Base-by-base conservation (phyloP, 2,113 vertebrate genomes). In the Mormoops blainvillei region DNA sequence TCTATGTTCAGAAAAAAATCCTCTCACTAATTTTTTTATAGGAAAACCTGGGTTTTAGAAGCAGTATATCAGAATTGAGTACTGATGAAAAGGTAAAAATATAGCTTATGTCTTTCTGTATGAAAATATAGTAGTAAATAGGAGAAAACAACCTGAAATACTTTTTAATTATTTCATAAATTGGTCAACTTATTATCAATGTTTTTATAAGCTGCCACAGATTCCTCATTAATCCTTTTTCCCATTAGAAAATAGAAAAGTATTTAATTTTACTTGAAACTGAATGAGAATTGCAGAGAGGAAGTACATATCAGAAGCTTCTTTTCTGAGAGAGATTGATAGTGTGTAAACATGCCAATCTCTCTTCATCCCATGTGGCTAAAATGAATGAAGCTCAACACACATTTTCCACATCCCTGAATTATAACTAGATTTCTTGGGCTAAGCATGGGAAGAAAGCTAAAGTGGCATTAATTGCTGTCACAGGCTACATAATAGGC, bases 281-380 rank as follows among this genome's bases (percentile, higher is more conserved):
- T 85, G 10, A 70, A 77, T 89, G 36, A 95, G 7, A 90, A 80
- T 15, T 63, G 20, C 13, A 50, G 86, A 94, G 22, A 68, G 24
- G 36, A 93, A 83, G 86, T 71, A 0, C 15, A 3, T 89, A 70
- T 56, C 2, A 71, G 41, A 88, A 82, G 31, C 77, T 84, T 94
- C 83, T 63, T 63, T 54, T 67, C 31, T 36, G n/a, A 36, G 24
- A 70, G 33, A 76, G n/a, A 56, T 3, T 48, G 18, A 65, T 65
- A 89, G 43, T 92, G 19, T 95, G 80, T 65, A 96, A 96, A 97
- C 80, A 95, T 87, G 87, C 50, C 81, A 91, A 61, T 93, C 93
- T 96, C 80, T 85, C 61, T 13, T 58, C 16, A 48, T 58, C 11
- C 26, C 43, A 8, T 61, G 56, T 83, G 43, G 31, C 13, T 83